A percentile compares a stretch with the other conserved stretches of the same genome.
Conservation (phyloP, 2,113 vertebrate genomes). For the Pongo abelii region DNA sequence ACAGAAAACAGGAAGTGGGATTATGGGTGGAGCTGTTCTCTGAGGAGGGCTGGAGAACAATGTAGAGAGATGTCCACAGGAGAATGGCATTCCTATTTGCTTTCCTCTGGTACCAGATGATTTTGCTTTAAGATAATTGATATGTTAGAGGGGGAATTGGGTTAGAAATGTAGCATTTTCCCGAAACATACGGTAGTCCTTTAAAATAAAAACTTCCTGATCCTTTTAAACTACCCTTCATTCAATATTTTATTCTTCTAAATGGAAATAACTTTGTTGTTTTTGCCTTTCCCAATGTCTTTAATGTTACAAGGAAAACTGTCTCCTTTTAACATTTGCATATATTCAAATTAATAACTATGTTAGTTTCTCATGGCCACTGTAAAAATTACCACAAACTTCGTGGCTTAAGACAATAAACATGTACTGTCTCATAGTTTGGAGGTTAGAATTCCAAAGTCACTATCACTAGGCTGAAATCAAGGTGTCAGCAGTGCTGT, state of each 20-base stretch:
- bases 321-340: background rate
- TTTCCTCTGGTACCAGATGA: background rate
- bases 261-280: background rate
- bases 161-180: background rate
- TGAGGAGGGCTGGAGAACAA: background rate
- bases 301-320: background rate
- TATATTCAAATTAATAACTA: background rate
- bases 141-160: background rate
- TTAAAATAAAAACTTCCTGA: slow-evolving; percentile 16
- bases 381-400: background rate
- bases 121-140: background rate
- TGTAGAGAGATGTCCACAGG: accelerated
- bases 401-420: background rate
- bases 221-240: background rate
- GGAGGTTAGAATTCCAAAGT: background rate
- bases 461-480: too few species aligned
- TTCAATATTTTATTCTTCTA: background rate
- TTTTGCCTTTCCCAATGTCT: background rate
- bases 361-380: background rate
- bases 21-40: accelerated
- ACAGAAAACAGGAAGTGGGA: background rate
- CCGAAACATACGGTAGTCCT: background rate
- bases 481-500: too few species aligned
- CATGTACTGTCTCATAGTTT: background rate
- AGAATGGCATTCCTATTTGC: background rate